Evolutionary conservation across 2,113 vertebrate species (phyloP).

Genomic region (Ascaphus truei): DNA sequence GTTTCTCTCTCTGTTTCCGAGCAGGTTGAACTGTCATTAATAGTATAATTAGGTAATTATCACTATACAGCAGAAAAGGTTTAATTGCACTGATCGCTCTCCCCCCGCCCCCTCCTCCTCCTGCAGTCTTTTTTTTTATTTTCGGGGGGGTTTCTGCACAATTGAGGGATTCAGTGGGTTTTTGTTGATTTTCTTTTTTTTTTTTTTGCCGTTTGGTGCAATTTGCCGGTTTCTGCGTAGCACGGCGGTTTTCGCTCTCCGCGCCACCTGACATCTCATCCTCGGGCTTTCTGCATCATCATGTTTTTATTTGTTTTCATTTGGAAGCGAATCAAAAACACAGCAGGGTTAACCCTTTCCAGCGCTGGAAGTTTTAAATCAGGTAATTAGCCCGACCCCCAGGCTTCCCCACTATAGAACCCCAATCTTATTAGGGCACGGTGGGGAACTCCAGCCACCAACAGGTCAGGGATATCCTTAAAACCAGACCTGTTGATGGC

Average conservation of each 20-base stretch:
- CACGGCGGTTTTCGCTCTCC: background rate
- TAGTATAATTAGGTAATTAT: slow-evolving; percentile 83
- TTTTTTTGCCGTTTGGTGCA: slow-evolving; percentile 60
- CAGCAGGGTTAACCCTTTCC: too few species aligned
- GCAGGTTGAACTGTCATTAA: slow-evolving; percentile 82
- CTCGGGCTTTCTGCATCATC: too few species aligned
- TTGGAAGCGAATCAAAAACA: too few species aligned
- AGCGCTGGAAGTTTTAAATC: too few species aligned
- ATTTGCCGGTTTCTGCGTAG: slow-evolving; percentile 49
- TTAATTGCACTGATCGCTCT: slow-evolving; percentile 67
- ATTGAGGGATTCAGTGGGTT: slow-evolving; percentile 43
- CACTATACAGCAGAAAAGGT: slow-evolving; percentile 71
- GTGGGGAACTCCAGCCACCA: too few species aligned
- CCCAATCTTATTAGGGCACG: too few species aligned
- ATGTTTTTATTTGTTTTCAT: too few species aligned
- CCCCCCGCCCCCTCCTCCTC: background rate
- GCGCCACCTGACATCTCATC: background rate
- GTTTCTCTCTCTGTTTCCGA: slow-evolving; percentile 59
- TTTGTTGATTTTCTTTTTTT: too few species aligned
- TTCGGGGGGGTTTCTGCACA: background rate
- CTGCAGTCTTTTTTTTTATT: background rate
- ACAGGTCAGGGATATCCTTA: too few species aligned
- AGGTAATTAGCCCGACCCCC: too few species aligned
- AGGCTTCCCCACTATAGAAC: too few species aligned
- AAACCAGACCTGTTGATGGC: too few species aligned